These are phyloP conservation scores for Physella acuta DNA, from an alignment of 1,140 invertebrate species.

Conservation along the genomic window DNA sequence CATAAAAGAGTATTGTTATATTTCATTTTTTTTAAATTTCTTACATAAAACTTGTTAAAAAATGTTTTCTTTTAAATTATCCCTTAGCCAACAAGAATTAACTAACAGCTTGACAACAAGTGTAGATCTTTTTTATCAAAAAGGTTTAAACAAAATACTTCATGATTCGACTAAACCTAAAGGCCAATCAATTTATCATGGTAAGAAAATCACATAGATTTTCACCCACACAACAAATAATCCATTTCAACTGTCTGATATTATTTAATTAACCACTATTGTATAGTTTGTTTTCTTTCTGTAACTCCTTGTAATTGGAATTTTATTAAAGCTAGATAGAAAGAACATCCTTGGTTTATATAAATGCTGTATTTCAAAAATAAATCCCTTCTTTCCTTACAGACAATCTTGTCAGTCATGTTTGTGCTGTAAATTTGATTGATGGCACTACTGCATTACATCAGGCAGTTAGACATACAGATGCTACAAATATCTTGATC, in stretches of 20 bases:
- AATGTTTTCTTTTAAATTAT: too few species aligned
- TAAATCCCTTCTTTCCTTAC: constrained; percentile 7
- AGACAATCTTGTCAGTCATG: constrained; percentile 50
- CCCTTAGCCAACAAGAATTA: too few species aligned
- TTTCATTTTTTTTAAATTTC: too few species aligned
- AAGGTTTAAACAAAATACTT: constrained; percentile 26
- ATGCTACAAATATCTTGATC: constrained; percentile 36
- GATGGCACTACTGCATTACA: constrained; percentile 47
- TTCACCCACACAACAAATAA: too few species aligned
- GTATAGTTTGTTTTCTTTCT: not conserved
- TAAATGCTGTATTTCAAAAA: not conserved
- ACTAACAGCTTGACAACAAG: too few species aligned
- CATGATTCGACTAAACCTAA: constrained; percentile 41
- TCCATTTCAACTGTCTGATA: too few species aligned
- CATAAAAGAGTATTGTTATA: too few species aligned
- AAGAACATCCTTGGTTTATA: too few species aligned
- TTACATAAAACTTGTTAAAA: too few species aligned
- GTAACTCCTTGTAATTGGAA: not conserved
- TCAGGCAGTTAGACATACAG: constrained; percentile 38
- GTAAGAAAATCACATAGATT: too few species aligned
- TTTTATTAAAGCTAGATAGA: too few species aligned
- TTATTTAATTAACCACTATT: not conserved
- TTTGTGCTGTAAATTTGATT: constrained; percentile 47
- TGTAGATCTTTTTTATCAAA: constrained; percentile 12
- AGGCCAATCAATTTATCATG: constrained; percentile 44